phyloP scores from a whole-genome alignment of 2,113 vertebrate species.

The Rhinopomastus cyanomelas region DNA sequence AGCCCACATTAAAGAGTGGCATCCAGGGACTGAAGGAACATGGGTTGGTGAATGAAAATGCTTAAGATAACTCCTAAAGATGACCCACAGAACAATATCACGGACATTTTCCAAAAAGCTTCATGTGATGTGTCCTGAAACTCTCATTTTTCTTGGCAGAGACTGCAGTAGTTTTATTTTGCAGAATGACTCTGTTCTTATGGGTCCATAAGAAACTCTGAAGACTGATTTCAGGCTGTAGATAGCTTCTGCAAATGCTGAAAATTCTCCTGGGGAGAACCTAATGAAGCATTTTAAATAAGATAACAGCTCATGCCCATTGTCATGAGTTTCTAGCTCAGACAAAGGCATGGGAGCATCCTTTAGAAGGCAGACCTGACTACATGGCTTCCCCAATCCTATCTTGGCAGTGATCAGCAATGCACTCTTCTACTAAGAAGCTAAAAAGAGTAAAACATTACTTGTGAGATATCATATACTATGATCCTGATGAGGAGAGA shows the following conservation, averaged over 20 bases:
- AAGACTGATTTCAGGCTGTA: background rate
- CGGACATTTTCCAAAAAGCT: background rate
- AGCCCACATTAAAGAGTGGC: background rate
- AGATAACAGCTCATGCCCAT: background rate
- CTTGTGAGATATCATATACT: background rate
- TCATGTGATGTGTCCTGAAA: background rate
- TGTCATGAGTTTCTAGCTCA: background rate
- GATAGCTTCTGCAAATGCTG: background rate
- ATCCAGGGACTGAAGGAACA: background rate
- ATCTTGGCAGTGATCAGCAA: background rate
- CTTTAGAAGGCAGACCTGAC: background rate
- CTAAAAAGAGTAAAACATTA: background rate
- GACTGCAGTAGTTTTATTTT: background rate
- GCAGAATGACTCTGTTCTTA: background rate
- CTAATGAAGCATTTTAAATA: background rate
- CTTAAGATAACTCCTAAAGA: background rate
- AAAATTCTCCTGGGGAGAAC: background rate
- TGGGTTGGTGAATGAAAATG: background rate
- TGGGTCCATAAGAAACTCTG: background rate
- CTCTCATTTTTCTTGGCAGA: background rate
- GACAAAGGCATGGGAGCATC: background rate
- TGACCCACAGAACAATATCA: background rate
- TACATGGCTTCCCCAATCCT: accelerated
- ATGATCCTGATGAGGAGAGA: background rate
- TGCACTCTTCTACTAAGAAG: background rate